Evolutionary conservation across 2,113 vertebrate species (phyloP).

Genomic region (Budorcas taxicolor): DNA sequence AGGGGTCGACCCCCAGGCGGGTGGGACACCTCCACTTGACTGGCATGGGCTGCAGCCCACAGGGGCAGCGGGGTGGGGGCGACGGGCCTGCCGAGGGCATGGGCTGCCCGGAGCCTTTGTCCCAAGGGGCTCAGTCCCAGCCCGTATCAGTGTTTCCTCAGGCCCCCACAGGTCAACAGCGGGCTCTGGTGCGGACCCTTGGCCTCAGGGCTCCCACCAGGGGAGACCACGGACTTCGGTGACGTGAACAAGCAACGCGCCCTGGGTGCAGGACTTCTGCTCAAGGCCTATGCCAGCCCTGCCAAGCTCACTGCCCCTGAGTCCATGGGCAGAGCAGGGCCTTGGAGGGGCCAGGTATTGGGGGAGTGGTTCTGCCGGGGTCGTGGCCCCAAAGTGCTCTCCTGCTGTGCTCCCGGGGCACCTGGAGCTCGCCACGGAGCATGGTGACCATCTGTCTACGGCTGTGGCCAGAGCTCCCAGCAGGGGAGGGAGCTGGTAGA

Average conservation of each 20-base stretch:
- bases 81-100: neutral
- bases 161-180: no score
- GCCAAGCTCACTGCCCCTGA: conserved; percentile 88
- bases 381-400: rapidly evolving
- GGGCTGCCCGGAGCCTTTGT: neutral
- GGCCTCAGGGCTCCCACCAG: conserved; percentile 70
- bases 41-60: neutral
- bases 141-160: neutral
- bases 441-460: rapidly evolving
- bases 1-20: neutral
- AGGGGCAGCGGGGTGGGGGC: no score
- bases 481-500: neutral
- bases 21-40: neutral
- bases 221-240: conserved; percentile 89
- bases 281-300: conserved; percentile 89
- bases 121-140: neutral
- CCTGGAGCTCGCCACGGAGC: neutral
- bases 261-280: conserved; percentile 95
- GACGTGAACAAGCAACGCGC: conserved; percentile 86
- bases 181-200: neutral
- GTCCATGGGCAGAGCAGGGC: conserved; percentile 86
- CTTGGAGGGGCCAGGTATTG: rapidly evolving
- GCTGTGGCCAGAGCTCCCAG: neutral
- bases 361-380: no score
- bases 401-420: neutral